These are phyloP conservation scores for Rhynchotus rufescens DNA, from an alignment of 2,797 vertebrate genomes.

Conservation along the genomic window DNA sequence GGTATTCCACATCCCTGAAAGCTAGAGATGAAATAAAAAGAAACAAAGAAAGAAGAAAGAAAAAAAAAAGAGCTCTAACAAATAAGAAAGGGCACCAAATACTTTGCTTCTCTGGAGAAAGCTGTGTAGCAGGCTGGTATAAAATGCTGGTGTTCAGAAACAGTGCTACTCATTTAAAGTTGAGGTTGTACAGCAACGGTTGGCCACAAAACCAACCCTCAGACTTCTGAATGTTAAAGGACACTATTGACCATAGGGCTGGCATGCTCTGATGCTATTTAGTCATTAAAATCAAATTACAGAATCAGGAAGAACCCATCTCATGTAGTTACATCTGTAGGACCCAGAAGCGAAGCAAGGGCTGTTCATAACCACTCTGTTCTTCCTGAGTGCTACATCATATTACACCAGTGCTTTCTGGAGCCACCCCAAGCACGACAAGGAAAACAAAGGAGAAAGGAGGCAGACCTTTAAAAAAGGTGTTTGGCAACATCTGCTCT, in stretches of 20 bases:
- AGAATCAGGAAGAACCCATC: conserved; percentile 29
- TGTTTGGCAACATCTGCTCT: neutral
- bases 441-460: neutral
- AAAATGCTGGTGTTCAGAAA: neutral
- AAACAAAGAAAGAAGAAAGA: neutral
- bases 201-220: neutral
- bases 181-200: neutral
- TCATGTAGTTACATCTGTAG: conserved; percentile 22
- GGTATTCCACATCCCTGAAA: neutral
- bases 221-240: conserved; percentile 46
- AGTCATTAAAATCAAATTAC: conserved; percentile 62
- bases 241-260: conserved; percentile 3
- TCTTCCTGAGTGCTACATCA: conserved; percentile 13
- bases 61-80: neutral
- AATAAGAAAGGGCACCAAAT: neutral
- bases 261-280: conserved; percentile 8
- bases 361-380: conserved; percentile 10
- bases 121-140: neutral
- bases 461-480: neutral
- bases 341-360: conserved; percentile 14
- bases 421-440: neutral
- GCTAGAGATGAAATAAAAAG: neutral
- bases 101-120: neutral
- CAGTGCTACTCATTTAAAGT: conserved; percentile 6
- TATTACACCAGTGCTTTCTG: conserved; percentile 18